A percentile compares a stretch with the other conserved stretches of the same genome.
Conservation (phyloP, 2,888 invertebrate genomes). For the Onthophagus sagittarius region DNA sequence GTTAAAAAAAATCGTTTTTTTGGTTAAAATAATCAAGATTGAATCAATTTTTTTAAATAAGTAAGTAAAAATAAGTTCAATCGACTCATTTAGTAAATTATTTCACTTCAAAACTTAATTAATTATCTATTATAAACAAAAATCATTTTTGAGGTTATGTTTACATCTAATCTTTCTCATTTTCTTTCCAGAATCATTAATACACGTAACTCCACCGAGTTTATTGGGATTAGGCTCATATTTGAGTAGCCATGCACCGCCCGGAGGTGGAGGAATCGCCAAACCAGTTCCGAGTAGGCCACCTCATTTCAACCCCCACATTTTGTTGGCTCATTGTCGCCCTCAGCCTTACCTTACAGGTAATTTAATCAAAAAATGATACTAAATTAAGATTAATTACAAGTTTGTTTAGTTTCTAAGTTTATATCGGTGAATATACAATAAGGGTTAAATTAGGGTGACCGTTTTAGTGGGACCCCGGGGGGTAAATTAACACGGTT, state of each 20-base stretch:
- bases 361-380: constrained; percentile 42
- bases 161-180: background rate
- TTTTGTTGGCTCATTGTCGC: constrained; percentile 76
- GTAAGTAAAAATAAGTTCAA: too few relatives aligned
- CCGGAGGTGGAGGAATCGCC: constrained; percentile 56
- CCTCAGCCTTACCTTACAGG: constrained; percentile 80
- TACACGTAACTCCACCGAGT: constrained; percentile 47
- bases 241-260: constrained; percentile 52
- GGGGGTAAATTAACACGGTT: background rate
- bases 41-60: too few relatives aligned
- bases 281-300: constrained; percentile 82
- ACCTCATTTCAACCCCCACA: constrained; percentile 70
- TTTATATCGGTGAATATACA: too few relatives aligned
- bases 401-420: too few relatives aligned
- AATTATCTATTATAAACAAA: too few relatives aligned
- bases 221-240: constrained; percentile 46
- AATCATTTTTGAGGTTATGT: too few relatives aligned
- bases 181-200: constrained; percentile 41
- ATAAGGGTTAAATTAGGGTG: background rate
- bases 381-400: too few relatives aligned
- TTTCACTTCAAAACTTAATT: too few relatives aligned
- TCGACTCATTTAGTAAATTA: too few relatives aligned
- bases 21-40: too few relatives aligned
- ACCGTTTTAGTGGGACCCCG: background rate
- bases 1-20: too few relatives aligned